phyloP scores from a whole-genome alignment of 2,888 invertebrate genomes.

The Ferdinandea cuprea region DNA sequence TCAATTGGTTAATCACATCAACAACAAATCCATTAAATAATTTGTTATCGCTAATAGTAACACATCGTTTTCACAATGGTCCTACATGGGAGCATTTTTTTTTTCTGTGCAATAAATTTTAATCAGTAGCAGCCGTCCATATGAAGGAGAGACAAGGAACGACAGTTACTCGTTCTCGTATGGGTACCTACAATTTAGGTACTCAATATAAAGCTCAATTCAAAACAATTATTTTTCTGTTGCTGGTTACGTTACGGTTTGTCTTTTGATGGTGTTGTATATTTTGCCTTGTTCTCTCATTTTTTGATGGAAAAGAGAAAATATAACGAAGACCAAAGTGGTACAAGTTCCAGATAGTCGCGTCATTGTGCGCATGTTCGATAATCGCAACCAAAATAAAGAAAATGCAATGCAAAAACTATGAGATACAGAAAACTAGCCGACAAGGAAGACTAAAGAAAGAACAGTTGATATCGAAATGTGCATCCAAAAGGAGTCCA shows the following conservation, averaged over 20 bases:
- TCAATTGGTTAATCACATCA: conserved; percentile 45
- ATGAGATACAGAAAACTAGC: conserved; percentile 3
- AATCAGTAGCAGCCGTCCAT: conserved; percentile 26
- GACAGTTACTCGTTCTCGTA: neutral
- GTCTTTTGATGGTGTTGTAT: neutral
- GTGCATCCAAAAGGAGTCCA: conserved; percentile 5
- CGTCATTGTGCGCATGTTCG: conserved; percentile 59
- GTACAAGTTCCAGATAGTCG: conserved; percentile 64
- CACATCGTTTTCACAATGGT: conserved; percentile 21
- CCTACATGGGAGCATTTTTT: neutral
- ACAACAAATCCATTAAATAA: conserved; percentile 48
- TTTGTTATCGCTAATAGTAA: conserved; percentile 47
- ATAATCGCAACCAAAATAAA: conserved; percentile 44
- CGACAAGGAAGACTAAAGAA: neutral
- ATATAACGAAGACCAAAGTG: conserved; percentile 37
- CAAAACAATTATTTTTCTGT: conserved; percentile 53
- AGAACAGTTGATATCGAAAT: conserved; percentile 28
- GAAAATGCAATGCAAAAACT: conserved; percentile 36
- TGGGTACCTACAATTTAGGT: neutral
- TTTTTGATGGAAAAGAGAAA: conserved; percentile 12
- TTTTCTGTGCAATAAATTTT: conserved; percentile 49
- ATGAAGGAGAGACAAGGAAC: neutral
- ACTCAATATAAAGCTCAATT: conserved; percentile 52
- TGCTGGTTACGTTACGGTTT: neutral
- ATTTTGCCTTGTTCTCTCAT: conserved; percentile 14